Conservation (phyloP, 2,113 vertebrate genomes). For the Pedetes capensis region DNA sequence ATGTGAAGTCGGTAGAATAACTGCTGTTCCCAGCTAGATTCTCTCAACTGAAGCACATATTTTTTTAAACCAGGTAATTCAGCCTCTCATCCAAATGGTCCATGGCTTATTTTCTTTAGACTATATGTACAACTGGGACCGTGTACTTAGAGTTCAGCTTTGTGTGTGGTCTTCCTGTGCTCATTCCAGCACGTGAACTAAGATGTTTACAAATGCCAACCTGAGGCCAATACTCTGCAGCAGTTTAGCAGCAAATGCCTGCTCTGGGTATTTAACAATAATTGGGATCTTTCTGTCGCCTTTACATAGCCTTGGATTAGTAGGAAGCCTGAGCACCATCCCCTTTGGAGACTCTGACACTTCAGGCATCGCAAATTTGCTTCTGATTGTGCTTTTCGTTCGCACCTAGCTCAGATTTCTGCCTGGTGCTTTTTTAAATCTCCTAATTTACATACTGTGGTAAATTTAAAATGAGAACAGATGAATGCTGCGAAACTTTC, state of each 20-base stretch:
- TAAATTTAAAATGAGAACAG: slow-evolving; percentile 80
- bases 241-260: slow-evolving; percentile 74
- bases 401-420: slow-evolving; percentile 74
- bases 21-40: slow-evolving; percentile 4
- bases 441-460: slow-evolving; percentile 69
- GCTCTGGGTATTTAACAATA: slow-evolving; percentile 79
- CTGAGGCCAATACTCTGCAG: slow-evolving; percentile 58
- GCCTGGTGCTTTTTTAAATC: slow-evolving; percentile 77
- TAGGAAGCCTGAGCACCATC: slow-evolving; percentile 77
- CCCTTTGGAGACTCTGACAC: slow-evolving; percentile 74
- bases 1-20: slow-evolving; percentile 39
- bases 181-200: slow-evolving; percentile 67
- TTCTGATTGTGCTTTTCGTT: slow-evolving; percentile 76
- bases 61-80: slow-evolving; percentile 49
- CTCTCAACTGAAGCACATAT: background rate
- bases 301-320: slow-evolving; percentile 74
- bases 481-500: slow-evolving; percentile 77
- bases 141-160: slow-evolving; percentile 72
- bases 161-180: slow-evolving; percentile 61
- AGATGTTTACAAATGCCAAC: slow-evolving; percentile 70
- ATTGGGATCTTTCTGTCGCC: slow-evolving; percentile 75
- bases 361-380: slow-evolving; percentile 71
- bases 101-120: slow-evolving; percentile 59
- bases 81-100: background rate
- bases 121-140: background rate